These are phyloP conservation scores for Leptinotarsa juncta DNA, from an alignment of 2,888 invertebrate species.

Conservation along the genomic window DNA sequence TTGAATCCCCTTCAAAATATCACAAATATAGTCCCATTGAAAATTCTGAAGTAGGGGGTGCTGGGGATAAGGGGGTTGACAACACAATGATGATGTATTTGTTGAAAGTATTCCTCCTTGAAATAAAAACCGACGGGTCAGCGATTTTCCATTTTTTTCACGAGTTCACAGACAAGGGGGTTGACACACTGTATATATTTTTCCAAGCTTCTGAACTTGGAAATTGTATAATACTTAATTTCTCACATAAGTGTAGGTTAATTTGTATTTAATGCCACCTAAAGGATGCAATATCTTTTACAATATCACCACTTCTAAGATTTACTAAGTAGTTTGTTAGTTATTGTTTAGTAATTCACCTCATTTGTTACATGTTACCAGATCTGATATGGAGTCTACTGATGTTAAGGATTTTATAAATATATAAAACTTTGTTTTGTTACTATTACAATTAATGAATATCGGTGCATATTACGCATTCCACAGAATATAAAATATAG, in stretches of 20 bases:
- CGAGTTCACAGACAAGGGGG: too few relatives aligned
- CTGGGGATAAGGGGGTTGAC: too few relatives aligned
- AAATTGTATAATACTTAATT: too few relatives aligned
- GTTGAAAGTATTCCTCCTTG: too few relatives aligned
- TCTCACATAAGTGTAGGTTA: neutral
- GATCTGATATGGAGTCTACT: slow-evolving; percentile 58
- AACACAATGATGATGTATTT: too few relatives aligned
- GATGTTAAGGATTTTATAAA: slow-evolving; percentile 52
- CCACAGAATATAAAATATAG: slow-evolving; percentile 59
- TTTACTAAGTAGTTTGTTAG: slow-evolving; percentile 26
- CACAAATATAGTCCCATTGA: too few relatives aligned
- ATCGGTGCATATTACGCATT: slow-evolving; percentile 62
- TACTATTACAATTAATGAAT: slow-evolving; percentile 46
- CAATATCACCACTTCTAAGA: slow-evolving; percentile 12
- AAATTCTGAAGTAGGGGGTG: too few relatives aligned
- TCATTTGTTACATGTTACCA: slow-evolving; percentile 62
- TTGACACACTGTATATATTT: too few relatives aligned
- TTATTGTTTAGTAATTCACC: slow-evolving; percentile 45
- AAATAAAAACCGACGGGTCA: too few relatives aligned
- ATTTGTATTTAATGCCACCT: slow-evolving; percentile 9
- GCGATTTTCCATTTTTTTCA: too few relatives aligned
- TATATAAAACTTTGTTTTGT: slow-evolving; percentile 47
- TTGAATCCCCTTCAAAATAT: too few relatives aligned
- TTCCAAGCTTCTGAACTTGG: too few relatives aligned
- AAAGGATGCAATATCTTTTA: neutral